phyloP scores from a whole-genome alignment of 2,888 invertebrate species.

The Phyto melanocephala region DNA sequence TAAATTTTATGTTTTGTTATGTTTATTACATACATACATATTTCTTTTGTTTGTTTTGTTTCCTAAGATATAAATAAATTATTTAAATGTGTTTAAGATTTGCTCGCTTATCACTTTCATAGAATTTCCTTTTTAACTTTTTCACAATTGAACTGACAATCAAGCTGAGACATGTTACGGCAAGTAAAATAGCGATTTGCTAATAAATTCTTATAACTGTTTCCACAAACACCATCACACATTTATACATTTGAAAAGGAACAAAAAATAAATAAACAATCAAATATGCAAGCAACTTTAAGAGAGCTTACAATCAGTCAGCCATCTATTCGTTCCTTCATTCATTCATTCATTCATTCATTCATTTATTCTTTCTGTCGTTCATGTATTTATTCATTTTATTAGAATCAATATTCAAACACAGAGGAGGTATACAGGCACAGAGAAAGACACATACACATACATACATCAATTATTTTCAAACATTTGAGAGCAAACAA shows the following conservation, averaged over 20 bases:
- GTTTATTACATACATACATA: too few species aligned
- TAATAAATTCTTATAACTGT: slow-evolving; percentile 7
- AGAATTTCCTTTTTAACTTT: slow-evolving; percentile 12
- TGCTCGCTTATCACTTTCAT: slow-evolving; percentile 1
- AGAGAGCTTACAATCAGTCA: not conserved
- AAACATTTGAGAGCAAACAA: slow-evolving; percentile 21
- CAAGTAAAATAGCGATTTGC: slow-evolving; percentile 51
- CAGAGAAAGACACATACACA: too few species aligned
- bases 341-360: not conserved
- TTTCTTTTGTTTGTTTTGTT: too few species aligned
- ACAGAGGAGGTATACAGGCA: not conserved
- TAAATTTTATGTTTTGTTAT: too few species aligned
- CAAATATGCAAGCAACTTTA: not conserved
- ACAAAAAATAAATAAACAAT: not conserved
- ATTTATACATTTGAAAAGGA: not conserved
- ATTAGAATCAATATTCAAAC: slow-evolving; percentile 9
- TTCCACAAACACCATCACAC: not conserved
- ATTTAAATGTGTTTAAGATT: not conserved
- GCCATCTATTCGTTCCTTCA: not conserved
- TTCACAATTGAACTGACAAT: slow-evolving; percentile 27
- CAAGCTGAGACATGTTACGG: slow-evolving; percentile 45
- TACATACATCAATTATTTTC: slow-evolving; percentile 10
- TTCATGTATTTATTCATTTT: slow-evolving; percentile 24
- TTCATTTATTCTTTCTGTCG: not conserved
- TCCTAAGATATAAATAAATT: too few species aligned